Conservation (phyloP, 2,113 vertebrate species). For the Anhinga rufa region DNA sequence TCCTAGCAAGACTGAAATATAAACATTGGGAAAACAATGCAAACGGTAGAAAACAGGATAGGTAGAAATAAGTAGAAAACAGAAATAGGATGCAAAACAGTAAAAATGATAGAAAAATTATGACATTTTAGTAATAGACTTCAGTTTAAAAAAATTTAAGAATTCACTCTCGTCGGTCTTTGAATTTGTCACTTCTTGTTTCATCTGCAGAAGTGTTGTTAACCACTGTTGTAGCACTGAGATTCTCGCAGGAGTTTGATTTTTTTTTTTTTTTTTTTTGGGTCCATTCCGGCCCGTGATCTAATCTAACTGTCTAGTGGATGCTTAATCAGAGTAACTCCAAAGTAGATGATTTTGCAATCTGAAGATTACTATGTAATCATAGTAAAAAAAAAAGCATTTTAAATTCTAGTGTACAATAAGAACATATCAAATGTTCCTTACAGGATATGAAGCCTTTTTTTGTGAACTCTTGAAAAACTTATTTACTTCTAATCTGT, state of each 20-base stretch:
- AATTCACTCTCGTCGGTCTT: not conserved
- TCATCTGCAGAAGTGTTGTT: not conserved
- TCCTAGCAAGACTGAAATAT: not conserved
- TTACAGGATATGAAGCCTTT: not conserved
- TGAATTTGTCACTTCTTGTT: not conserved
- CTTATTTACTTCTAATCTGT: not conserved
- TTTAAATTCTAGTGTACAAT: not conserved
- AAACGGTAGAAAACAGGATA: not conserved
- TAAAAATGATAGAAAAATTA: not conserved
- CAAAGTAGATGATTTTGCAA: not conserved
- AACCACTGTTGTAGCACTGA: not conserved
- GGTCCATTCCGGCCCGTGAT: not conserved
- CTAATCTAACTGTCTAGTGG: not conserved
- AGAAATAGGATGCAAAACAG: not conserved
- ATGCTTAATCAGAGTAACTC: not conserved
- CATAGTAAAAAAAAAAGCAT: not conserved
- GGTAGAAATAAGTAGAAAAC: not conserved
- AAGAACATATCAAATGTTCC: not conserved
- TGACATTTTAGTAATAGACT: not conserved
- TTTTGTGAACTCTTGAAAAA: not conserved
- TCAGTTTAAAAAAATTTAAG: not conserved
- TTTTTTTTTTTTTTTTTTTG: not conserved
- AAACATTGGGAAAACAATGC: not conserved
- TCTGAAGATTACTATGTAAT: not conserved
- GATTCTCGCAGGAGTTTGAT: not conserved